Base-by-base conservation (phyloP, 2,113 vertebrate species). In the Sinosuthora webbiana region DNA sequence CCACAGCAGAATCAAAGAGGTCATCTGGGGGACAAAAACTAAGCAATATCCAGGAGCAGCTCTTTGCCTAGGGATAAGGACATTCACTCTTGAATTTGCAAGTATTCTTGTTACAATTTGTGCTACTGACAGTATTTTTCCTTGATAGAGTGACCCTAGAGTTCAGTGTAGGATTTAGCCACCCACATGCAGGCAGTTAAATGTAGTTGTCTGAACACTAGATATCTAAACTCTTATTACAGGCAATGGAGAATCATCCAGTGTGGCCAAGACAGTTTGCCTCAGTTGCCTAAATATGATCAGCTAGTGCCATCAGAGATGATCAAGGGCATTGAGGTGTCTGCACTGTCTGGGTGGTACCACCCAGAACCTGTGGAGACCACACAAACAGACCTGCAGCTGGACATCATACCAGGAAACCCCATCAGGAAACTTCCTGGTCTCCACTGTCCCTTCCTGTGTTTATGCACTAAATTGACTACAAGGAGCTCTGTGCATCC, bases 311-410 rank as follows among this genome's bases (percentile, higher is more conserved):
- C 30, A 53, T 16, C 2, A 2, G 77, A 65, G 50, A 33, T 37
- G 42, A 33, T 50, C 0, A 30, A 27, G 28, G 27, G 33, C 25
- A 10, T 2, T 62, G 45, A 21, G 10, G 10, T 64, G 19, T n/a
- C 83, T 69, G 37, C n/a, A 41, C 22, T 25, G 6, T 5, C 41
- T 68, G 37, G 13, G 17, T 6, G 6, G n/a, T 19, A 30, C 63
- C 0, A 0, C 56, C n/a, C 17, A n/a, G 31, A 17, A 56, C 35
- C 27, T 42, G 5, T 44, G 44, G 21, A 83, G 44, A 60, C 1
- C 49, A 47, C 8, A 6, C 20, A 71, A 23, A 49, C n/a, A 56
- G 41, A 64, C 7, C 18, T 83, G 76, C 49, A 80, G 37, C 49
- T 89, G 55, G 44, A 83, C 22, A 37, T 6, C 25, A 31, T 30